Evolutionary conservation across 2,888 invertebrate genomes (phyloP).

Genomic region (Rhorus exstirpatorius): DNA sequence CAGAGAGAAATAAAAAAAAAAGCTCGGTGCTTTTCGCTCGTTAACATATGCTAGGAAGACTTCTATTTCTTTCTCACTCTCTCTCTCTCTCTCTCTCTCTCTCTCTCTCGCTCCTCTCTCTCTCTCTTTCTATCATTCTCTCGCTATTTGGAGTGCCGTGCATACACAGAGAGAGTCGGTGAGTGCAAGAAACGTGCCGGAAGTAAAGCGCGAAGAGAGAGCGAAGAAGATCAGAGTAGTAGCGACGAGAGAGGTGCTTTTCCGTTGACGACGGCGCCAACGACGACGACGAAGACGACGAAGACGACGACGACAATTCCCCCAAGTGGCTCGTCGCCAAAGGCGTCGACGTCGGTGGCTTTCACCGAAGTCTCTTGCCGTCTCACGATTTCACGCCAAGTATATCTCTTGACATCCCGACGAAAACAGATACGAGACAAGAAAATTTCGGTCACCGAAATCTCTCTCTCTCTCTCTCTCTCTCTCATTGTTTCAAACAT

Average conservation of each 20-base stretch:
- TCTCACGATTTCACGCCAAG: constrained; percentile 25
- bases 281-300: too few species aligned
- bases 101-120: too few species aligned
- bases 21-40: constrained; percentile 2
- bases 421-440: constrained; percentile 31
- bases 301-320: too few species aligned
- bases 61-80: constrained; percentile 8
- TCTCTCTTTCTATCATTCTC: too few species aligned
- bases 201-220: constrained; percentile 66
- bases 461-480: background rate
- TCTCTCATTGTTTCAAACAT: constrained; percentile 17
- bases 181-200: constrained; percentile 67
- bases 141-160: constrained; percentile 9
- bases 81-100: too few species aligned
- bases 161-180: constrained; percentile 25
- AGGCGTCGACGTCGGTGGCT: constrained; percentile 61
- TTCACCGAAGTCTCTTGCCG: constrained; percentile 8
- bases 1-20: constrained; percentile 3
- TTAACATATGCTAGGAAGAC: background rate
- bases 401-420: constrained; percentile 21
- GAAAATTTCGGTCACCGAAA: constrained; percentile 52
- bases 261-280: constrained; percentile 50
- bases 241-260: constrained; percentile 56
- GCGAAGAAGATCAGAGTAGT: constrained; percentile 65
- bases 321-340: constrained; percentile 68